Percentiles rank a stretch among this genome's conserved stretches.
These are phyloP conservation scores for Anagyrus pseudococci DNA, from an alignment of 2,888 invertebrate species.

Conservation along the genomic window DNA sequence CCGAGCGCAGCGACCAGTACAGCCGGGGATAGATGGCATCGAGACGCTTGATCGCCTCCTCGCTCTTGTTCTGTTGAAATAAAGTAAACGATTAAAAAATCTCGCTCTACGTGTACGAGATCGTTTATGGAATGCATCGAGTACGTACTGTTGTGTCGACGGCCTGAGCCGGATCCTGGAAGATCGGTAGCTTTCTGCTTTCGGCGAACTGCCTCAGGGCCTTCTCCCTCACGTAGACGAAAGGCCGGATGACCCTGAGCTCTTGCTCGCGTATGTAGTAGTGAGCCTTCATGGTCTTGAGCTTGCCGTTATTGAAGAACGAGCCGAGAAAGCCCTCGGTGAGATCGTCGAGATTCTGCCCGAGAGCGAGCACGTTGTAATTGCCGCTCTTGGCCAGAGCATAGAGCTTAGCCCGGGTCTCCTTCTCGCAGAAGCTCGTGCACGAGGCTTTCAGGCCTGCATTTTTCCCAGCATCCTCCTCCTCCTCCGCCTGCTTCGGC, in stretches of 20 bases:
- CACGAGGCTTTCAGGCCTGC: constrained; percentile 53
- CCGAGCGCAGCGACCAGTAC: constrained; percentile 76
- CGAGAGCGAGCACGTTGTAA: constrained; percentile 87
- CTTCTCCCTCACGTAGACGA: constrained; percentile 84
- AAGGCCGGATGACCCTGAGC: constrained; percentile 83
- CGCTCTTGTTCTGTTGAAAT: constrained; percentile 65
- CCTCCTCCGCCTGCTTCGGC: constrained; percentile 62
- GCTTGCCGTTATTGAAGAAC: constrained; percentile 79
- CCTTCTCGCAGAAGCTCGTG: constrained; percentile 74
- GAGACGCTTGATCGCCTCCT: constrained; percentile 75
- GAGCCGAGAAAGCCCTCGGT: constrained; percentile 83
- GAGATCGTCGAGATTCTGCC: constrained; percentile 85
- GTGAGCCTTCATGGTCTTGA: constrained; percentile 81
- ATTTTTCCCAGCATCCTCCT: constrained; percentile 34
- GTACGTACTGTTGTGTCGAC: too few relatives aligned
- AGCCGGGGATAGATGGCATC: constrained; percentile 79
- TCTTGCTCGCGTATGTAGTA: constrained; percentile 82
- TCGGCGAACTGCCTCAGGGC: constrained; percentile 77
- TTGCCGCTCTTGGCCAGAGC: constrained; percentile 76
- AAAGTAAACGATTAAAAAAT: background rate
- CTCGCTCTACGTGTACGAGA: background rate
- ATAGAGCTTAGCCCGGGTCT: constrained; percentile 78
- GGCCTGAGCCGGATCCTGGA: constrained; percentile 48
- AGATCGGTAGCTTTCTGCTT: constrained; percentile 75
- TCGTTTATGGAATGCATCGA: too few relatives aligned